Conservation (phyloP, 2,888 invertebrate species). For the Eurytoma adleriae region DNA sequence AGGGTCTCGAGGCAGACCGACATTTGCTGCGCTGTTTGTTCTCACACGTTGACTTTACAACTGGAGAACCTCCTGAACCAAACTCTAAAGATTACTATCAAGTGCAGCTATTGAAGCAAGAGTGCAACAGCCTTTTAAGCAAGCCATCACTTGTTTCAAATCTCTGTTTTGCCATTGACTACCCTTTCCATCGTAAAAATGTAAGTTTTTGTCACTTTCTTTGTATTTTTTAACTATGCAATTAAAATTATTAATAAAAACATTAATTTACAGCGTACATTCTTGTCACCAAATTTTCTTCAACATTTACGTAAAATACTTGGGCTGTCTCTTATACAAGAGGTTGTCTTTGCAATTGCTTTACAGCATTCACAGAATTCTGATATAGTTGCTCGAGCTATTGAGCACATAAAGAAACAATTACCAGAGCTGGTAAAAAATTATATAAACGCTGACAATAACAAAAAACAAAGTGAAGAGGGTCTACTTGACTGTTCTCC, state of each 20-base stretch:
- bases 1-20: constrained; percentile 98
- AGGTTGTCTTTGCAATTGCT: constrained; percentile 92
- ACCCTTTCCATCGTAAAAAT: constrained; percentile 86
- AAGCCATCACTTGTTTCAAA: constrained; percentile 92
- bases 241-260: constrained; percentile 40
- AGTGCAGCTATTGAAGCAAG: constrained; percentile 87
- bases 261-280: constrained; percentile 81
- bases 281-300: constrained; percentile 88
- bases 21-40: constrained; percentile 97
- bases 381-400: constrained; percentile 85
- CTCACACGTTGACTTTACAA: constrained; percentile 90
- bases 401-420: constrained; percentile 87
- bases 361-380: constrained; percentile 87
- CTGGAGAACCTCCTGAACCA: constrained; percentile 79
- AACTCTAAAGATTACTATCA: constrained; percentile 78
- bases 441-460: constrained; percentile 86
- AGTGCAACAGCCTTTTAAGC: constrained; percentile 87
- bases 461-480: constrained; percentile 84
- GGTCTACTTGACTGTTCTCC: constrained; percentile 94
- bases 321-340: constrained; percentile 91
- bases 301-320: constrained; percentile 90
- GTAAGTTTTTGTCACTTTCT: constrained; percentile 39
- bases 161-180: constrained; percentile 92
- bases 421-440: constrained; percentile 91
- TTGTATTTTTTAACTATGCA: no score